Percentiles rank a stretch among this genome's conserved stretches.
Conservation (phyloP, 1,140 invertebrate species). For the Caerostris darwini region DNA sequence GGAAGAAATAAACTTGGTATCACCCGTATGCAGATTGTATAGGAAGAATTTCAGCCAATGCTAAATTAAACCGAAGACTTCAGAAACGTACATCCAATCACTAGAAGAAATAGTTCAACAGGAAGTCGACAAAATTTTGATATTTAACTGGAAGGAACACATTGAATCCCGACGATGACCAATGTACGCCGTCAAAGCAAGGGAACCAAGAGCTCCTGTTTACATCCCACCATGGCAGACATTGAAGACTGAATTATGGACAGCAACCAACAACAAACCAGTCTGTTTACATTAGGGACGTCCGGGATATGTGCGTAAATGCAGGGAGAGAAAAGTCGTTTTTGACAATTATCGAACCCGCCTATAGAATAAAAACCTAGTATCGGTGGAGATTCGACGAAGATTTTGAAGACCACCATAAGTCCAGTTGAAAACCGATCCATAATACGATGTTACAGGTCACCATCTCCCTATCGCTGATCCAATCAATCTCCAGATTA, state of each 20-base stretch:
- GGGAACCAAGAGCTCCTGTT: not conserved
- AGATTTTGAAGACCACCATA: not conserved
- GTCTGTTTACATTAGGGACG: slow-evolving; percentile 17
- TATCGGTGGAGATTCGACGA: not conserved
- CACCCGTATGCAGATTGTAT: not conserved
- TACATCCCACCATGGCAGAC: not conserved
- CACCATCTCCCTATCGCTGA: not conserved
- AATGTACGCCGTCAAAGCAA: not conserved
- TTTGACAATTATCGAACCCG: slow-evolving; percentile 1
- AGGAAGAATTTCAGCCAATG: not conserved
- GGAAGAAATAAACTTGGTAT: not conserved
- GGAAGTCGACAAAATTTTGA: not conserved
- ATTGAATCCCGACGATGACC: not conserved
- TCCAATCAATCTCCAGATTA: not conserved
- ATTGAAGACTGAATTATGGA: slow-evolving; percentile 27
- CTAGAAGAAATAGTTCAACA: not conserved
- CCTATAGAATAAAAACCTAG: not conserved
- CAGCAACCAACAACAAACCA: not conserved
- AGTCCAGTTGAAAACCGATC: not conserved
- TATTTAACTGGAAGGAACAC: not conserved
- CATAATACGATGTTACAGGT: not conserved
- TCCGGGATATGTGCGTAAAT: slow-evolving; percentile 9
- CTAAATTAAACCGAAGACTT: not conserved
- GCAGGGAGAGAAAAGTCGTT: not conserved
- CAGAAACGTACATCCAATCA: not conserved